Percentiles rank a stretch among this genome's conserved stretches.
Evolutionary conservation across 1,140 invertebrate species (phyloP).

Genomic region (Zaprionus camerounensis): DNA sequence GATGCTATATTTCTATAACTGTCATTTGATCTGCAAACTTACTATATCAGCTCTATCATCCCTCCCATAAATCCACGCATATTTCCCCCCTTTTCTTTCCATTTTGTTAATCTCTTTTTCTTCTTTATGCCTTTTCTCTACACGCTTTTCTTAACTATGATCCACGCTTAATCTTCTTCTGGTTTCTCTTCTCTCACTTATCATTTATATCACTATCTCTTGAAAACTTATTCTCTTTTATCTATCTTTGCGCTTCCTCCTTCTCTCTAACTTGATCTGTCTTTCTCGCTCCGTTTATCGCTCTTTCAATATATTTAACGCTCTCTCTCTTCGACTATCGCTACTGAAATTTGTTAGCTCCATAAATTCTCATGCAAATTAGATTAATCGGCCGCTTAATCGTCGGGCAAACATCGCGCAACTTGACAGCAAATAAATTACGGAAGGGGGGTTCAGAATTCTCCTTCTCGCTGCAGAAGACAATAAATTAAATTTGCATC

Average conservation of each 20-base stretch:
- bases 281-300: not conserved
- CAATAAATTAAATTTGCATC: slow-evolving; percentile 81
- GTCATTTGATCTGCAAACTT: too few relatives aligned
- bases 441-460: slow-evolving; percentile 44
- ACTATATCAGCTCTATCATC: too few relatives aligned
- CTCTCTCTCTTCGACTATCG: slow-evolving; percentile 4
- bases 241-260: not conserved
- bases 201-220: not conserved
- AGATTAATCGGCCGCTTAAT: slow-evolving; percentile 47
- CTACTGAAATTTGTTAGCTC: slow-evolving; percentile 21
- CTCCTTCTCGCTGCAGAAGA: slow-evolving; percentile 42
- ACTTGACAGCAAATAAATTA: slow-evolving; percentile 71
- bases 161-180: too few relatives aligned
- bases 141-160: too few relatives aligned
- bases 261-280: too few relatives aligned
- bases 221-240: not conserved
- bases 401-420: slow-evolving; percentile 36
- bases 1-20: too few relatives aligned
- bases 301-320: not conserved
- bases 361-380: slow-evolving; percentile 58
- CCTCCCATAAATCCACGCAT: too few relatives aligned
- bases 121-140: too few relatives aligned
- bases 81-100: too few relatives aligned
- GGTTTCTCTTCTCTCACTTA: not conserved
- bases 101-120: too few relatives aligned